Evolutionary conservation across 2,797 vertebrate genomes (phyloP).

Genomic region (Lateolabrax maculatus): DNA sequence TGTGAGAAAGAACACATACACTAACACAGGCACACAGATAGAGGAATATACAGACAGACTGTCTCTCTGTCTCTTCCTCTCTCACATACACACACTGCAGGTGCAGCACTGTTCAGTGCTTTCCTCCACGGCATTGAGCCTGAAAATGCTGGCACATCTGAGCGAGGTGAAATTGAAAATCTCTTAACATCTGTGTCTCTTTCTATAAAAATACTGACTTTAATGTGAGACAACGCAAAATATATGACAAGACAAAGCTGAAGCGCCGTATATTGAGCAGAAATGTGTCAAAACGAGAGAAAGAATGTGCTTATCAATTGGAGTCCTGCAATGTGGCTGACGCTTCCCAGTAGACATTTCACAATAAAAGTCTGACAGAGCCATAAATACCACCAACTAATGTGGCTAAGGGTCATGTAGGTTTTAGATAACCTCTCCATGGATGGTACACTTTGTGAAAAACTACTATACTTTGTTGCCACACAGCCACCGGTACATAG

Average conservation of each 20-base stretch:
- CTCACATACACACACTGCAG: conserved; percentile 57
- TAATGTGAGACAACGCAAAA: conserved; percentile 58
- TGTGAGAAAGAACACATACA: conserved; percentile 60
- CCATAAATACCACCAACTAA: conserved; percentile 70
- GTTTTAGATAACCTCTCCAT: conserved; percentile 52
- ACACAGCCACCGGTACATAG: conserved; percentile 21
- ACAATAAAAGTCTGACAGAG: conserved; percentile 48
- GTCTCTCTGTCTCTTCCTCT: conserved; percentile 38
- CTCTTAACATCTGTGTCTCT: conserved; percentile 72
- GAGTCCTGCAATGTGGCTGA: conserved; percentile 21
- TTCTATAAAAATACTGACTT: conserved; percentile 58
- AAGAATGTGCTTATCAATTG: conserved; percentile 60
- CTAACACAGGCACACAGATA: conserved; percentile 50
- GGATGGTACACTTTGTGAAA: conserved; percentile 28
- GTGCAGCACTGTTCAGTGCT: conserved; percentile 56
- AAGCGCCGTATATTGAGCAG: conserved; percentile 38
- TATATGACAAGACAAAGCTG: conserved; percentile 62
- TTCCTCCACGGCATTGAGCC: conserved; percentile 48
- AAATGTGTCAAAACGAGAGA: conserved; percentile 61
- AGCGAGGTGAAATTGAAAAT: conserved; percentile 65
- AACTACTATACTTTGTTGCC: conserved; percentile 50
- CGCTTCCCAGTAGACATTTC: conserved; percentile 29
- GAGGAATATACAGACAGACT: conserved; percentile 61
- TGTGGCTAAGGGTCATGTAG: conserved; percentile 49
- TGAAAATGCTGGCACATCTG: conserved; percentile 55